Percentiles rank a stretch among this genome's conserved stretches.
These are phyloP conservation scores for Ascidia mentula DNA, from an alignment of 23 tunicate genomes.

Conservation along the genomic window DNA sequence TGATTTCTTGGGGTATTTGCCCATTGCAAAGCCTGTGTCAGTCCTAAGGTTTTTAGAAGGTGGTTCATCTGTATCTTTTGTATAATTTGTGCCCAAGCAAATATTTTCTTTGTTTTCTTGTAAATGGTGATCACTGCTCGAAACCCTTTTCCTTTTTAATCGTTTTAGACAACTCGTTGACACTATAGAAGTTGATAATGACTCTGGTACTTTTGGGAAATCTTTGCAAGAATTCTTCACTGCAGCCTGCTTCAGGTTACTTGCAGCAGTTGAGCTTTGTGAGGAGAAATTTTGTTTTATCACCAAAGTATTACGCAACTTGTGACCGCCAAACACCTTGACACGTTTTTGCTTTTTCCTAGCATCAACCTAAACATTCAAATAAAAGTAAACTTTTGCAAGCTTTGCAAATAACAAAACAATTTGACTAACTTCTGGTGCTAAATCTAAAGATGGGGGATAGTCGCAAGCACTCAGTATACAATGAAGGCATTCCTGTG, in stretches of 20 bases:
- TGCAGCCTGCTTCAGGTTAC: background rate
- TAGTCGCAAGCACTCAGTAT: constrained; percentile 34
- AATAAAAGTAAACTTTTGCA: too few relatives aligned
- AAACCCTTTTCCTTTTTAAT: constrained; percentile 11
- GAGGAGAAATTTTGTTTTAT: background rate
- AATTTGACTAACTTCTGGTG: too few relatives aligned
- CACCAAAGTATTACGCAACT: background rate
- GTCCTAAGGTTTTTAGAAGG: background rate
- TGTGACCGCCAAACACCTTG: background rate
- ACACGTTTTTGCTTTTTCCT: too few relatives aligned
- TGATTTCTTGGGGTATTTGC: background rate
- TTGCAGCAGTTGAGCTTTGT: background rate
- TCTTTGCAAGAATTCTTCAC: background rate
- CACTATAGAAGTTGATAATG: background rate
- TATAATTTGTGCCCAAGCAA: background rate
- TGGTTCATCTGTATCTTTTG: background rate
- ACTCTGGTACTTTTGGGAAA: background rate
- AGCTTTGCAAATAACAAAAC: too few relatives aligned
- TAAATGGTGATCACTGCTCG: background rate
- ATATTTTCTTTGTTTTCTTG: background rate
- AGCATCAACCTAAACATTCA: too few relatives aligned
- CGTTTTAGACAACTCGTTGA: constrained; percentile 20
- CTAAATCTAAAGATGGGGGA: too few relatives aligned
- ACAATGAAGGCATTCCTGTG: constrained; percentile 78
- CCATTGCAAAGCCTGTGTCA: background rate